phyloP scores from a whole-genome alignment of 2,888 invertebrate genomes.

The Norana najaformis region DNA sequence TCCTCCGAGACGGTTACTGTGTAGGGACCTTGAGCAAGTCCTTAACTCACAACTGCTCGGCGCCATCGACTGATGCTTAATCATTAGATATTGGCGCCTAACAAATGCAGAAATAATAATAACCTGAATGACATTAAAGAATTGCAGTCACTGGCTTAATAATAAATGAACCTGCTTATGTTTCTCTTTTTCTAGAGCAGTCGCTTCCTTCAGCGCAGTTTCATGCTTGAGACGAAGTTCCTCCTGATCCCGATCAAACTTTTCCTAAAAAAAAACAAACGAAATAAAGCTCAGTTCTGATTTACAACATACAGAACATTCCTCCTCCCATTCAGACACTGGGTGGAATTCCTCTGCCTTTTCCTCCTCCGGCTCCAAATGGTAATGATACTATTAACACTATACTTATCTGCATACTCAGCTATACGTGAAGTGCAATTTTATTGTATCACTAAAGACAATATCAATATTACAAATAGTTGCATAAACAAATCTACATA shows the following conservation, averaged over 20 bases:
- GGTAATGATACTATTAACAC: neutral
- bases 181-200: neutral
- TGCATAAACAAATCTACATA: too few relatives aligned
- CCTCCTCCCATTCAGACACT: too few relatives aligned
- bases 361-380: neutral
- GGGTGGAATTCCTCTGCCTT: neutral
- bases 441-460: too few relatives aligned
- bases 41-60: too few relatives aligned
- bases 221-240: slow-evolving; percentile 47
- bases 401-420: too few relatives aligned
- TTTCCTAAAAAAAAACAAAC: slow-evolving; percentile 44
- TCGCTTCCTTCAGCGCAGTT: slow-evolving; percentile 6
- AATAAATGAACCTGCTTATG: slow-evolving; percentile 8
- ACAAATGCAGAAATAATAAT: neutral
- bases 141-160: too few relatives aligned
- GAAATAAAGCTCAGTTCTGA: neutral
- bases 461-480: too few relatives aligned
- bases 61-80: too few relatives aligned
- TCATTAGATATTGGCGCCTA: too few relatives aligned
- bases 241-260: slow-evolving; percentile 49
- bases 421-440: too few relatives aligned
- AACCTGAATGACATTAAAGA: neutral
- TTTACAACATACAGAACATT: neutral
- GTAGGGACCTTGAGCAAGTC: too few relatives aligned
- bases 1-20: too few relatives aligned